These are phyloP conservation scores for Blennius ocellaris DNA, from an alignment of 2,113 vertebrate species.

Conservation along the genomic window DNA sequence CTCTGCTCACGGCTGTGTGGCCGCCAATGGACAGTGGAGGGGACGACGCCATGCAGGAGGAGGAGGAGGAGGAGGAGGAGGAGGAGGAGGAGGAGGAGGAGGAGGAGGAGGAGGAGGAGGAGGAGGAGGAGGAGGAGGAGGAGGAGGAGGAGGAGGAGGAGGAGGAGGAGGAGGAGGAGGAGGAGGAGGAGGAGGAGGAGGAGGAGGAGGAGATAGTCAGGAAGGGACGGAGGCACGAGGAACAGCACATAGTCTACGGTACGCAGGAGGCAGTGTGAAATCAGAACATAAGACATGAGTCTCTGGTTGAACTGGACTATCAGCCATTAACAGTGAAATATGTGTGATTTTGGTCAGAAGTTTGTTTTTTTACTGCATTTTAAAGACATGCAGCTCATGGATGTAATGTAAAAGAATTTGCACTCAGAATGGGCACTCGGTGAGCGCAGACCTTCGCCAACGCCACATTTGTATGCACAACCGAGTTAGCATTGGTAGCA, in stretches of 20 bases:
- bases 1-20: constrained; percentile 77
- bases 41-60: constrained; percentile 25
- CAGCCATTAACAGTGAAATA: no score
- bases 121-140: constrained; percentile 27
- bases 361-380: no score
- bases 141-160: constrained; percentile 27
- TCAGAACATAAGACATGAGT: no score
- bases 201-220: constrained; percentile 30
- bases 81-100: constrained; percentile 27
- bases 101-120: constrained; percentile 27
- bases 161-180: constrained; percentile 27
- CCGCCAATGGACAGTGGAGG: constrained; percentile 50
- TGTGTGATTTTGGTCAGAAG: no score
- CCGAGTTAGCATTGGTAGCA: no score
- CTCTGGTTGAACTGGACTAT: no score
- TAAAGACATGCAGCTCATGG: no score
- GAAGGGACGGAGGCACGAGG: constrained; percentile 4
- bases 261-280: no score
- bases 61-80: constrained; percentile 23
- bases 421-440: no score
- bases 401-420: no score
- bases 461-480: no score
- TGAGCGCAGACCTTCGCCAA: no score
- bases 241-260: neutral
- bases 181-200: constrained; percentile 19